A percentile compares a stretch with the other conserved stretches of the same genome.
phyloP scores from a whole-genome alignment of 2,888 invertebrate genomes.

The Drymonia ruficornis region DNA sequence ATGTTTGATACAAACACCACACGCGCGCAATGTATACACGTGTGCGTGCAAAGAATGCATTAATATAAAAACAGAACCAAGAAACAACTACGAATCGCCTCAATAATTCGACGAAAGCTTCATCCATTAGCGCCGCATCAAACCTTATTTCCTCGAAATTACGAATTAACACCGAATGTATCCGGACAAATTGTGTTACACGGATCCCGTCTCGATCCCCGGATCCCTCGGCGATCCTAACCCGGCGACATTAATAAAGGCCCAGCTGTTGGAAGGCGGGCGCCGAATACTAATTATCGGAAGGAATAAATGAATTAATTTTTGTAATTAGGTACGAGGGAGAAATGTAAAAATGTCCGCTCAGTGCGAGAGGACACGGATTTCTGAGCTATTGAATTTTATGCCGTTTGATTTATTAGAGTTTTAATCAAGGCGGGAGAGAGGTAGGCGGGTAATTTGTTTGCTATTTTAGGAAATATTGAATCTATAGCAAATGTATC shows the following conservation, averaged over 20 bases:
- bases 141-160: conserved; percentile 40
- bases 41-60: not conserved
- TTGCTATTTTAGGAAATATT: not conserved
- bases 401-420: conserved; percentile 39
- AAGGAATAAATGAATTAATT: conserved; percentile 67
- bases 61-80: conserved; percentile 23
- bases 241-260: conserved; percentile 58
- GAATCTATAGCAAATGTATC: not conserved
- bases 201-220: conserved; percentile 31
- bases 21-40: too few relatives aligned
- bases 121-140: conserved; percentile 39
- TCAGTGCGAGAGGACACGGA: conserved; percentile 26
- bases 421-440: conserved; percentile 30
- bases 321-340: conserved; percentile 52
- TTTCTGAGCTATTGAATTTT: conserved; percentile 37
- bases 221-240: conserved; percentile 24
- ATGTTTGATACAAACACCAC: too few relatives aligned
- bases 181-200: conserved; percentile 41
- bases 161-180: conserved; percentile 40
- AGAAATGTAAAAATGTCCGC: conserved; percentile 30
- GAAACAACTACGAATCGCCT: conserved; percentile 25
- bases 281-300: conserved; percentile 73
- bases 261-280: conserved; percentile 59
- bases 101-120: conserved; percentile 34
- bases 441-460: conserved; percentile 14